Evolutionary conservation across 1,140 invertebrate species (phyloP), one percentile per base, ranked within the genome.

Genomic region (Bombus huntii): DNA sequence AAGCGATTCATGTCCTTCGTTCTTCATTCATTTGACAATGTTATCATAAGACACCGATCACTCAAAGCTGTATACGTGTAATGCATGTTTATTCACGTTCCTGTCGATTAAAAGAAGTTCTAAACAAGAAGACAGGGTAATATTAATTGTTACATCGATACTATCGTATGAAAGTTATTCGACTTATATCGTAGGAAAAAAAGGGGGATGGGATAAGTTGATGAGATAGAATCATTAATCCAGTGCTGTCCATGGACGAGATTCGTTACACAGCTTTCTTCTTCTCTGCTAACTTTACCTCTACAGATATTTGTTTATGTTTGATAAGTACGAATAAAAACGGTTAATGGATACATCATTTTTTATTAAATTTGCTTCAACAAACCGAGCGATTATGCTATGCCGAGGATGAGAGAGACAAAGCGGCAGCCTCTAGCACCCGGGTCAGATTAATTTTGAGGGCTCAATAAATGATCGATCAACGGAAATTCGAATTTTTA

Each of bases 191-290:
- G 28, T 72, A 42, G 42, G 13, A 22, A 28, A 44, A 31, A 25
- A 44, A 73, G 3, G 3, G n/a, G 13, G 13, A 72, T 10, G 42
- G 42, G 71, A 65, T n/a, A 66, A 87, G 28, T 62, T 62, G 70
- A 37, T 65, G 65, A 25, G 39, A 76, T 47, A 25, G 57, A 80
- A 70, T 18, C 62, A 70, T 73, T 71, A 68, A 85, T 42, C 9
- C 74, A 75, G 22, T 75, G 74, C 22, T 75, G 74, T 75, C 31
- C n/a, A n/a, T 34, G 15, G 28, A 42, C 47, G 18, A 65, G n/a
- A 31, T 65, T 31, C 62, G 28, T n/a, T 62, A n/a, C 10, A 13
- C 12, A 62, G 12, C 12, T 62, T 62, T n/a, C 12, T 62, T 62
- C 9, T 62, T 62, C 10, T 62, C 47, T 53, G 47, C 6, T 22